These are phyloP conservation scores for Glaucopsyche alexis DNA, from an alignment of 2,888 invertebrate genomes.

Conservation along the genomic window DNA sequence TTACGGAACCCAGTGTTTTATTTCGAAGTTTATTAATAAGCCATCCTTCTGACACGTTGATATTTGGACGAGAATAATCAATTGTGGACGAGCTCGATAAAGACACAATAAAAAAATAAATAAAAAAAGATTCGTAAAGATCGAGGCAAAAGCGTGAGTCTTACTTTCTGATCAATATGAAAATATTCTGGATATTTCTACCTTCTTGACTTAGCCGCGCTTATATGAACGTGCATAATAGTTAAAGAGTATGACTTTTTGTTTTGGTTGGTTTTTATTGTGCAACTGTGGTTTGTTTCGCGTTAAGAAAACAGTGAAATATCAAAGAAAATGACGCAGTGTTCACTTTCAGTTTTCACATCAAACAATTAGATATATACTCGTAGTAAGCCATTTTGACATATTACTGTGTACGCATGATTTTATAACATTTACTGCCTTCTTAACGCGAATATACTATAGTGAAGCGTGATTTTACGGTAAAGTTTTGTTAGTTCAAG, in stretches of 20 bases:
- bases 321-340: too few species aligned
- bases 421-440: too few species aligned
- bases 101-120: slow-evolving; percentile 31
- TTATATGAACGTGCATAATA: neutral
- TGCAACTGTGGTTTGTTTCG: neutral
- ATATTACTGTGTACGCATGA: too few species aligned
- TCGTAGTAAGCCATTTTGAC: too few species aligned
- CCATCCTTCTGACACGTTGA: slow-evolving; percentile 47
- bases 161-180: neutral
- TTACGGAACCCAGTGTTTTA: slow-evolving; percentile 16
- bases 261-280: neutral
- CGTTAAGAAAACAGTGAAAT: neutral
- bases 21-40: slow-evolving; percentile 47
- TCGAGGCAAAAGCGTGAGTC: neutral
- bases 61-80: slow-evolving; percentile 44
- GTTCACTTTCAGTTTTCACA: too few species aligned
- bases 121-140: slow-evolving; percentile 25
- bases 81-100: slow-evolving; percentile 35
- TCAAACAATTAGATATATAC: too few species aligned
- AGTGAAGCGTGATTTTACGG: neutral
- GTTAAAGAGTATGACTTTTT: neutral
- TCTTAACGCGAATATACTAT: neutral
- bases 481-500: neutral
- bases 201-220: neutral
- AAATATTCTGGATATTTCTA: slow-evolving; percentile 24